These are phyloP conservation scores for Eupithecia centaureata DNA, from an alignment of 2,888 invertebrate genomes.

Conservation along the genomic window DNA sequence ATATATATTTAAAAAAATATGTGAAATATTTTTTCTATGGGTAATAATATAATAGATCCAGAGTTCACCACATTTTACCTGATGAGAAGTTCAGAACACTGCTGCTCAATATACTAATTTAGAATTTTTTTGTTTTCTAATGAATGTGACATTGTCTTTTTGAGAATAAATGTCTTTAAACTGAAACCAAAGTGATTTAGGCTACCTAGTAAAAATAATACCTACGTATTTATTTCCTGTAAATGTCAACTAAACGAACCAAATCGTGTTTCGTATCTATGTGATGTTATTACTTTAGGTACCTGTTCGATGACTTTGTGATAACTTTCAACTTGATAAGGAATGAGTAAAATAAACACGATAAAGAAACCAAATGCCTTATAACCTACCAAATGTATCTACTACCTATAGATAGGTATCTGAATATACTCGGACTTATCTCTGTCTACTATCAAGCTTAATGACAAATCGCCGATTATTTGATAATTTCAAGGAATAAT, in stretches of 20 bases:
- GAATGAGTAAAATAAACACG: neutral
- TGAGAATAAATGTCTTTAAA: too few species aligned
- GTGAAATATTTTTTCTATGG: too few species aligned
- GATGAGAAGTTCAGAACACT: neutral
- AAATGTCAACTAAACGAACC: neutral
- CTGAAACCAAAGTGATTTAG: too few species aligned
- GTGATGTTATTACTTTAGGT: neutral
- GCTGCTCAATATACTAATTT: too few species aligned
- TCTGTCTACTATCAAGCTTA: neutral
- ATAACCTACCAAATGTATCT: neutral
- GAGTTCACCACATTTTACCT: neutral
- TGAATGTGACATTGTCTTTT: too few species aligned
- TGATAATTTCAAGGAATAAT: constrained; percentile 21
- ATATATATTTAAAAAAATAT: too few species aligned
- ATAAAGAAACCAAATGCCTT: neutral
- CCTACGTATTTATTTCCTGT: too few species aligned
- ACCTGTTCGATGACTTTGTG: neutral
- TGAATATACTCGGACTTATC: neutral
- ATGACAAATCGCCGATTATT: constrained; percentile 5
- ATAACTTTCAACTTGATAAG: constrained; percentile 5
- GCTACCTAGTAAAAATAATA: too few species aligned
- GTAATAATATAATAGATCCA: too few species aligned
- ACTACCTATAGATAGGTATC: neutral
- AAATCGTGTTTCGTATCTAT: neutral
- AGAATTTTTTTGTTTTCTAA: too few species aligned